Evolutionary conservation across 1,140 invertebrate genomes (phyloP), one percentile per base, ranked within the genome.

Genomic region (Psilanteris sp.): DNA sequence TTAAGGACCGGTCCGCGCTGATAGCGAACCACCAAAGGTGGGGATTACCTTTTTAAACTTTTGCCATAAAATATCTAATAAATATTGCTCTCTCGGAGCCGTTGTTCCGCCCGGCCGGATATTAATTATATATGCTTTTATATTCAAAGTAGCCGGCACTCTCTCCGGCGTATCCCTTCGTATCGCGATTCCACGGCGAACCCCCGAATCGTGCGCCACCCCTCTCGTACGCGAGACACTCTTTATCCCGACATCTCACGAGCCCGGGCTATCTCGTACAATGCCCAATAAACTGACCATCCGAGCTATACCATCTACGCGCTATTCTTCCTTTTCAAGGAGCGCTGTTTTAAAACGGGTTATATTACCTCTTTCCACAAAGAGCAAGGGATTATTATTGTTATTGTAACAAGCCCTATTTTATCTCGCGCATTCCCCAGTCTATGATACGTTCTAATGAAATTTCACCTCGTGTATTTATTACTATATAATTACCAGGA

Each of bases 51-150:
- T 85, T 85, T 85, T 85, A 84, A 86, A 86, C 79, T 85, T 85
- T 80, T 43, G 74, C 18, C 18, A 81, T 85, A 83, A 85, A 85
- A 77, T 82, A 79, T 83, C 79, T 84, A 82, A 84, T 84, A 86
- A 86, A 85, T 84, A 86, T 85, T 81, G 79, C 78, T 75, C 77
- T 75, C 73, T 71, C 46, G 32, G 73, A 36, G 57, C 55, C 78
- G 78, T 80, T 80, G 72, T 79, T 80, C 72, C 57, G 70, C 78
- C 59, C 64, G 54, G 52, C 39, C 75, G 80, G 79, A 80, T 83
- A 85, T 84, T 84, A 86, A 86, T 83, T 83, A 85, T 83, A 85
- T 79, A 81, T 77, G 79, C 81, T 83, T 85, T 85, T 84, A 83
- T 81, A 84, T 84, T 83, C 81, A 83, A 85, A 84, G 82, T 83